Base-by-base conservation (phyloP, 1,140 invertebrate species). In the Mizuhopecten yessoensis region DNA sequence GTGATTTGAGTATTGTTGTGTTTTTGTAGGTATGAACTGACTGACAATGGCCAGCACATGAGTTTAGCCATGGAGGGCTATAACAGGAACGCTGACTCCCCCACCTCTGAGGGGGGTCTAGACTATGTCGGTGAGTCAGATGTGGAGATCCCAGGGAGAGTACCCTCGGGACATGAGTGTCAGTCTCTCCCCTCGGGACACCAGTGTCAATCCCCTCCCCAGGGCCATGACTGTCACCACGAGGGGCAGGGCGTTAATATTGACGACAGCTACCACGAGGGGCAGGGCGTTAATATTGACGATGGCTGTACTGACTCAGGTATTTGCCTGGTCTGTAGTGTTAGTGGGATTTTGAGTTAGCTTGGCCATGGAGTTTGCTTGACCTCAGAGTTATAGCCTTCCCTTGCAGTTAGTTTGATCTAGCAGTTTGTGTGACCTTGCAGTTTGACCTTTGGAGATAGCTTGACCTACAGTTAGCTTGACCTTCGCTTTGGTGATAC, bases 81-180 rank as follows among this genome's bases (percentile, higher is more conserved):
- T 45, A 88, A 91, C 87, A 93, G 94, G 87, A 94, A 93, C 89
- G 93, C 91, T 86, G 96, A 96, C 88, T 96, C 96, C 0, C 96
- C 95, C 20, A 91, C 93, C 33, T 96, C 95, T 0, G 95, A 96
- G 90, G 94, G 90, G 23, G 90, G 93, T 36, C 95, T 94, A 34
- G 95, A 96, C 88, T 96, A 95, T 92, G 94, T 93, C 39, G 95
- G 95, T 57, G 96, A 96, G 93, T 96, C 96, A 13, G 95, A 95
- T n/a, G 94, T 89, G 90, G 89, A 87, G 45, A 90, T 93, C 49
- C 87, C 93, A 88, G 93, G 90, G 23, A 92, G 94, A 89, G 94
- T 92, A 87, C 92, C 92, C 29, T 93, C 94, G 15, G 57, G 57
- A 0, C 57, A 75, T 17, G 57, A 75, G 57, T 75, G 57, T 75